Conservation (phyloP, 2,113 vertebrate species). For the Passer montanus region DNA sequence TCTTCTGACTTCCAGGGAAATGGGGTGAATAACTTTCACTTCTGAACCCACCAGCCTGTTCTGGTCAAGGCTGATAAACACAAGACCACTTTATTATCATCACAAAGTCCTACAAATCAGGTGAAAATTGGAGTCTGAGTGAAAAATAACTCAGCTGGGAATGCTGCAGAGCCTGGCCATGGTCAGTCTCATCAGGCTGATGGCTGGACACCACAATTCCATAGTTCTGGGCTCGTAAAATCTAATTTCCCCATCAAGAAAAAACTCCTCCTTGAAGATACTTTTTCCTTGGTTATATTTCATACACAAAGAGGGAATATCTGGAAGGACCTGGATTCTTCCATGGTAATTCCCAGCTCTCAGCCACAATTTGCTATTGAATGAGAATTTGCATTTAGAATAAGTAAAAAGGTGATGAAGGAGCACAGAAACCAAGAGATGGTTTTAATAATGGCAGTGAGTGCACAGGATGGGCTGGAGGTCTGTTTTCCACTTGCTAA, state of each 20-base stretch:
- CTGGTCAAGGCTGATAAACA: neutral
- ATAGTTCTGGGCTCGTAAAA: neutral
- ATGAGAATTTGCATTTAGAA: neutral
- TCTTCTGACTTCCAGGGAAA: neutral
- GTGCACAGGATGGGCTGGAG: neutral
- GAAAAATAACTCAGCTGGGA: neutral
- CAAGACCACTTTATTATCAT: neutral
- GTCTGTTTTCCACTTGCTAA: neutral
- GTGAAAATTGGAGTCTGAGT: neutral
- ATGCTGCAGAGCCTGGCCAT: neutral
- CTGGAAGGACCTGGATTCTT: neutral
- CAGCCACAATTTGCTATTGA: neutral
- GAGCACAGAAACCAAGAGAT: neutral
- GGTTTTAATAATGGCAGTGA: neutral
- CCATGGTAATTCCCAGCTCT: neutral
- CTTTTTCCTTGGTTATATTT: accelerated
- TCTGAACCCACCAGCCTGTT: neutral
- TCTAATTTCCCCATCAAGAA: accelerated
- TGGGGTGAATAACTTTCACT: neutral
- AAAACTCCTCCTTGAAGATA: neutral
- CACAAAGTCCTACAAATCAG: neutral
- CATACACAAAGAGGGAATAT: neutral
- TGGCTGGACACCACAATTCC: neutral
- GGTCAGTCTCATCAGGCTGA: neutral
- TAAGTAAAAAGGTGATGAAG: neutral